phyloP scores from a whole-genome alignment of 2,888 invertebrate genomes.

The Chydorus sphaericus region DNA sequence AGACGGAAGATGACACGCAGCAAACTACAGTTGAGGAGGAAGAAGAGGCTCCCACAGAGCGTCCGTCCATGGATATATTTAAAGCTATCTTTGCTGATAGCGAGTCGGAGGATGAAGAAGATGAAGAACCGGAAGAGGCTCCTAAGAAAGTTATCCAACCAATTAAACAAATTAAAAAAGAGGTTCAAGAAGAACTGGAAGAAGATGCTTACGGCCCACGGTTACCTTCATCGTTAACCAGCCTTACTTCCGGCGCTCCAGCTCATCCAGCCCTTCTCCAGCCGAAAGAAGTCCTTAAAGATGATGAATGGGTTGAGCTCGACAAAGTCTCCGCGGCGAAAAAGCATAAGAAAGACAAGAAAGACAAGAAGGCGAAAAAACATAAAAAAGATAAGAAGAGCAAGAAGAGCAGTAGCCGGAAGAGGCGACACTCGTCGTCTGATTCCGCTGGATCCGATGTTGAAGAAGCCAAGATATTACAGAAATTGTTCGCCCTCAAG shows the following conservation, averaged over 20 bases:
- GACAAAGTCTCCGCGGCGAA: not conserved
- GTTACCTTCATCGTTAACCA: not conserved
- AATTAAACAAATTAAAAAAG: not conserved
- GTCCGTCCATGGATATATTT: conserved; percentile 57
- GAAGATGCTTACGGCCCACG: conserved; percentile 2
- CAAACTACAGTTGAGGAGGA: conserved; percentile 20
- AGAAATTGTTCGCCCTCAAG: not conserved
- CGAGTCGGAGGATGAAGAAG: conserved; percentile 44
- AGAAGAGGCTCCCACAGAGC: conserved; percentile 25
- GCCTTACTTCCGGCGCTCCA: not conserved
- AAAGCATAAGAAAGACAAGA: not conserved
- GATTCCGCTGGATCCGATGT: too few relatives aligned
- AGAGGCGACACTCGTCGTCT: conserved; percentile 5
- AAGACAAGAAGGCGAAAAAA: conserved; percentile 3
- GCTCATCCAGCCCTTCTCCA: not conserved
- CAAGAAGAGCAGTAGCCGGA: conserved; percentile 5
- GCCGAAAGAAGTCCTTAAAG: not conserved
- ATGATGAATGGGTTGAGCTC: not conserved
- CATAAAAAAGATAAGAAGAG: conserved; percentile 6
- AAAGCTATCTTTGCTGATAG: conserved; percentile 77
- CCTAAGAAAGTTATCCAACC: not conserved
- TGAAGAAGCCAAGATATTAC: not conserved
- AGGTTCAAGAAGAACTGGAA: not conserved
- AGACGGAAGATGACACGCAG: not conserved
- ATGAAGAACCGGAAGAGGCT: conserved; percentile 26